Evolutionary conservation across 2,797 vertebrate genomes (phyloP), one percentile per base, ranked within the genome.

Genomic region (Apodemus agrarius): DNA sequence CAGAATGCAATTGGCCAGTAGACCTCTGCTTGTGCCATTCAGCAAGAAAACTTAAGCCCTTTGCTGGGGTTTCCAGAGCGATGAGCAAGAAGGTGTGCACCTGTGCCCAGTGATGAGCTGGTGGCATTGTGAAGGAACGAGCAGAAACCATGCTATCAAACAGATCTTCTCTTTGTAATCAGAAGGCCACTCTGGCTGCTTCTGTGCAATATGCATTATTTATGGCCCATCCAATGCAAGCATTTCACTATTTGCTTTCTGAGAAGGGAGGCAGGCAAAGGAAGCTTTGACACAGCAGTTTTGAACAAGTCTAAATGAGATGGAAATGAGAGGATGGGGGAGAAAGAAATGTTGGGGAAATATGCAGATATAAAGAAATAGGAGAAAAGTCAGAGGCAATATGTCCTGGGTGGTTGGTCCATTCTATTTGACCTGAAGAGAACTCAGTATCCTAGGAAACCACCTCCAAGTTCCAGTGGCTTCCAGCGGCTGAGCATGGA

Each of bases 211-310:
- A 65, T 98, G 95, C 89, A 96, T 98, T 98, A 98, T 98, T 98
- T 98, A 98, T 94, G 76, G 94, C 78, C 97, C 97, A 90, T 90
- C 96, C 37, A 74, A 61, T 0, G 0, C 72, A 13, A 7, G 80
- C 31, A 0, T 89, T 97, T 96, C 21, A 81, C 65, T 97, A 82
- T 98, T 97, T 96, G 91, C 97, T 97, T 98, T 98, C 97, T 96
- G 89, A 97, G 97, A 96, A 84, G 95, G 90, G 89, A 0, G 0
- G 2, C 40, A 52, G 93, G 94, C 97, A 98, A 98, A 98, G 89
- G 91, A 97, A 97, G 94, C 90, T 97, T 98, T 98, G 98, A 98
- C 95, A 97, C 97, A 97, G 98, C 97, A 94, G 80, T 98, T 98
- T 97, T 97, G 89, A 96, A 90, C 84, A 95, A 92, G 80, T 84